Conservation (phyloP, 2,797 vertebrate species). For the Semotilus atromaculatus region DNA sequence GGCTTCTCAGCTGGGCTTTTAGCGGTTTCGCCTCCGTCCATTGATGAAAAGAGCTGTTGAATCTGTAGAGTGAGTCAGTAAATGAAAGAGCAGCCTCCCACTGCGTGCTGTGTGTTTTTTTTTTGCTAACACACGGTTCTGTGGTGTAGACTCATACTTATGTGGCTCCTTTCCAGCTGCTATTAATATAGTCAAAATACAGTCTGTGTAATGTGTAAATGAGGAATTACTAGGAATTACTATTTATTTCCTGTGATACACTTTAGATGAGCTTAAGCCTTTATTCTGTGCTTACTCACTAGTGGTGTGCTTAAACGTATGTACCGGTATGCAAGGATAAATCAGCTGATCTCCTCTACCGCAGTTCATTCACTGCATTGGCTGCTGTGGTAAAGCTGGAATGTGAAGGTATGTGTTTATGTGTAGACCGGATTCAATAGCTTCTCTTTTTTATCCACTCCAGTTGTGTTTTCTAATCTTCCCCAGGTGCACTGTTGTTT, state of each 20-base stretch:
- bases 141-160: slow-evolving; percentile 30
- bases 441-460: slow-evolving; percentile 2
- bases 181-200: slow-evolving; percentile 30
- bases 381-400: slow-evolving; percentile 23
- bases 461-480: slow-evolving; percentile 30
- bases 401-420: slow-evolving; percentile 26
- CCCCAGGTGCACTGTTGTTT: background rate
- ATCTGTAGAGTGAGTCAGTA: slow-evolving; percentile 46
- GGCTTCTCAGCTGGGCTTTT: background rate
- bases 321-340: slow-evolving; percentile 23
- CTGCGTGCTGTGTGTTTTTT: slow-evolving; percentile 11
- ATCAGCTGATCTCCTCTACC: slow-evolving; percentile 25
- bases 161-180: slow-evolving; percentile 26
- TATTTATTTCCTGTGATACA: slow-evolving; percentile 43
- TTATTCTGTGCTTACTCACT: background rate
- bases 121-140: slow-evolving; percentile 31
- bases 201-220: slow-evolving; percentile 32
- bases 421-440: slow-evolving; percentile 29
- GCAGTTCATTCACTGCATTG: slow-evolving; percentile 26
- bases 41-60: slow-evolving; percentile 48
- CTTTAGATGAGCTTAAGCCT: slow-evolving; percentile 23
- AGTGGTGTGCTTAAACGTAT: background rate
- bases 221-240: slow-evolving; percentile 14
- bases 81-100: slow-evolving; percentile 20
- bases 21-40: slow-evolving; percentile 14